These are phyloP conservation scores for Neocrepidodera transversa DNA, from an alignment of 2,888 invertebrate genomes.

Conservation along the genomic window DNA sequence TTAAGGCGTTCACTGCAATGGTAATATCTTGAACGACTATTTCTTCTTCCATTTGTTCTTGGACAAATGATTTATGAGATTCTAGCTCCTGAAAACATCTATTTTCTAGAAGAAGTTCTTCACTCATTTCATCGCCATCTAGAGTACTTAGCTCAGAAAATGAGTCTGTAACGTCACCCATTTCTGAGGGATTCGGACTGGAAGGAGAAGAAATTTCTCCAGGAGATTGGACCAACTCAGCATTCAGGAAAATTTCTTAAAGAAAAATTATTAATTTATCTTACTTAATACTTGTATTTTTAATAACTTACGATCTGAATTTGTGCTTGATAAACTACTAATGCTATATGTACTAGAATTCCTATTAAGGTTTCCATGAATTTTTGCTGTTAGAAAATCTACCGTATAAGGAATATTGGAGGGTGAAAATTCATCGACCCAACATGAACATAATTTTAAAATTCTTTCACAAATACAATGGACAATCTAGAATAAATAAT, in stretches of 20 bases:
- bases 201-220: conserved; percentile 47
- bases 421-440: conserved; percentile 65
- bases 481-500: conserved; percentile 69
- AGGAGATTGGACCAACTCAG: conserved; percentile 46
- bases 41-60: conserved; percentile 49
- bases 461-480: conserved; percentile 80
- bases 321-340: conserved; percentile 50
- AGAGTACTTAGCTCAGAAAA: conserved; percentile 53
- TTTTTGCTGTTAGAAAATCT: conserved; percentile 62
- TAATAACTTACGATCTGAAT: conserved; percentile 54
- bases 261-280: too few relatives aligned
- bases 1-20: conserved; percentile 63
- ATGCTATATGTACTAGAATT: conserved; percentile 55
- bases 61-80: conserved; percentile 57
- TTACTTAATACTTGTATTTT: too few relatives aligned
- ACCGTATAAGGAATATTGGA: conserved; percentile 67
- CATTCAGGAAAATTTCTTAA: conserved; percentile 45
- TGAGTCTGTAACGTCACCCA: conserved; percentile 49
- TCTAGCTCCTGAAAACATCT: conserved; percentile 64
- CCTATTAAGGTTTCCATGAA: conserved; percentile 49
- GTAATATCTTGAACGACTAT: conserved; percentile 47
- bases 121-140: conserved; percentile 61
- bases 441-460: conserved; percentile 72
- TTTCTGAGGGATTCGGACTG: conserved; percentile 55
- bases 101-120: conserved; percentile 62